phyloP scores from a whole-genome alignment of 2,888 invertebrate species.

The Drosophila algonquin region DNA sequence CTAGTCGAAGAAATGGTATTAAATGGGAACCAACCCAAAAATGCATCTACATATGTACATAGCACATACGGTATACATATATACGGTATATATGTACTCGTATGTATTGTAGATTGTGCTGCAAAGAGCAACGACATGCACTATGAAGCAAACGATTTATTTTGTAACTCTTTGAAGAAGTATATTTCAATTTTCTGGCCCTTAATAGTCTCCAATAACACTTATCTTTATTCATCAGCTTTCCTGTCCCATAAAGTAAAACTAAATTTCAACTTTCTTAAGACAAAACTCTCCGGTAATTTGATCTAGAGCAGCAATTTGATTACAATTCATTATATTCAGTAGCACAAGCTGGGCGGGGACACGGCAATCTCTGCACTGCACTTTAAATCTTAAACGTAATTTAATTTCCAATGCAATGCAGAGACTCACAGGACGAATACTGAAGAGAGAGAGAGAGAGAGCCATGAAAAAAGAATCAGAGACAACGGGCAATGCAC shows the following conservation, averaged over 20 bases:
- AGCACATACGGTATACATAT: neutral
- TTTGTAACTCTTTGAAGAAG: neutral
- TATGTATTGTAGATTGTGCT: no score
- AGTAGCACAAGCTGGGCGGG: constrained; percentile 14
- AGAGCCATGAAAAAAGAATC: neutral
- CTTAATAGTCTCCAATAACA: no score
- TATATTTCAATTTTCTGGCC: constrained; percentile 2
- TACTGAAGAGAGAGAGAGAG: neutral
- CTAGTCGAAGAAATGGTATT: neutral
- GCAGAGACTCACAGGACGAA: constrained; percentile 35
- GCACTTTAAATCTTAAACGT: constrained; percentile 70
- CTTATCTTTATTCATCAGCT: neutral
- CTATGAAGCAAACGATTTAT: neutral
- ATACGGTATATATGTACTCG: neutral
- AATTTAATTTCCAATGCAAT: constrained; percentile 68
- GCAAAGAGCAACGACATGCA: neutral
- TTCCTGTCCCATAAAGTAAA: neutral
- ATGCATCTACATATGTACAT: neutral
- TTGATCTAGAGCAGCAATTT: constrained; percentile 33
- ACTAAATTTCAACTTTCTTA: neutral
- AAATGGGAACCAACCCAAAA: neutral
- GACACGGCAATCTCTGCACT: constrained; percentile 45
- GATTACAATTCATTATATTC: constrained; percentile 61
- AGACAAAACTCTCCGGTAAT: neutral
- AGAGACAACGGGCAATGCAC: constrained; percentile 19